Conservation (phyloP, 1,140 invertebrate species). For the Drosophila nigrodunni region DNA sequence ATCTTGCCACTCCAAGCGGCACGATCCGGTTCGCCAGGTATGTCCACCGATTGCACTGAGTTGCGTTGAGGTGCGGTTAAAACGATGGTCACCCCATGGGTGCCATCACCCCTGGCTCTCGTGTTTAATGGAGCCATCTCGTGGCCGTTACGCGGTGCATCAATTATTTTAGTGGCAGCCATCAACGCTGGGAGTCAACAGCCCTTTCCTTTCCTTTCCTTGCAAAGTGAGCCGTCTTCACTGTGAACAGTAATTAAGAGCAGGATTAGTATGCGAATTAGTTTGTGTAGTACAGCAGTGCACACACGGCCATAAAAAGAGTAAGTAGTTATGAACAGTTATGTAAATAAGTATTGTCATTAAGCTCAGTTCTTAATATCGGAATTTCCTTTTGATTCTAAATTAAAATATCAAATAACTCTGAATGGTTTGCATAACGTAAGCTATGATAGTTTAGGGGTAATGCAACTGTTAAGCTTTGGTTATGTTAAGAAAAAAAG, state of each 20-base stretch:
- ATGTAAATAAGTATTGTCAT: too few species aligned
- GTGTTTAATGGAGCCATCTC: slow-evolving; percentile 92
- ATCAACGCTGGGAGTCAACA: slow-evolving; percentile 65
- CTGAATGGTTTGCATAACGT: too few species aligned
- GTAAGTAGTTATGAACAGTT: too few species aligned
- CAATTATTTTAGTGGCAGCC: slow-evolving; percentile 84
- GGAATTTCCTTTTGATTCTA: too few species aligned
- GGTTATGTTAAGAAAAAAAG: too few species aligned
- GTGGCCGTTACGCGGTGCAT: slow-evolving; percentile 87
- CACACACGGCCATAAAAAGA: too few species aligned
- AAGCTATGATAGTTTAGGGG: too few species aligned
- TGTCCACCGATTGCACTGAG: slow-evolving; percentile 85
- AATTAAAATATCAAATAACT: too few species aligned
- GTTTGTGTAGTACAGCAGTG: too few species aligned
- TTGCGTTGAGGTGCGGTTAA: slow-evolving; percentile 85
- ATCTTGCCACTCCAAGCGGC: slow-evolving; percentile 93
- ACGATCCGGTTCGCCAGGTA: slow-evolving; percentile 86
- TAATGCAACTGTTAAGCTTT: too few species aligned
- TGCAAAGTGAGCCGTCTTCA: slow-evolving; percentile 30
- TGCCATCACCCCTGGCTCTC: slow-evolving; percentile 86
- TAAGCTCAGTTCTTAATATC: too few species aligned
- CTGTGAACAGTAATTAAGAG: background rate
- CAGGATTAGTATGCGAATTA: background rate
- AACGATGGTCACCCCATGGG: slow-evolving; percentile 88
- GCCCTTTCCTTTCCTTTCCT: slow-evolving; percentile 18